Conservation (phyloP, 2,797 vertebrate species). For the Mus spretus region DNA sequence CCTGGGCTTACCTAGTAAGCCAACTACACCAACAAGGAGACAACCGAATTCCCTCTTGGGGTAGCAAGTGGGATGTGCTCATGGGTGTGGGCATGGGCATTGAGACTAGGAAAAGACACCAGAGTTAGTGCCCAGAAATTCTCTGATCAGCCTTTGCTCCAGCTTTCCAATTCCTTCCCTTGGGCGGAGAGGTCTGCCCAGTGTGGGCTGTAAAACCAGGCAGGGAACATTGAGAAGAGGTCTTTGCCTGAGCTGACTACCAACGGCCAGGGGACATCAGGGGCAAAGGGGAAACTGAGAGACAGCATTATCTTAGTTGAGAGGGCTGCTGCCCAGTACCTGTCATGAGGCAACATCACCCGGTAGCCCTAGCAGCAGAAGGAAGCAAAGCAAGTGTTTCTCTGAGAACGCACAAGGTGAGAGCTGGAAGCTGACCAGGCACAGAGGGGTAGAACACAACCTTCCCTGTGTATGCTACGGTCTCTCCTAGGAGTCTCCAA, state of each 20-base stretch:
- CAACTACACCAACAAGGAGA: neutral
- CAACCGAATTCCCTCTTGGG: neutral
- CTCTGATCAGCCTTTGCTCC: neutral
- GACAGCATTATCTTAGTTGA: neutral
- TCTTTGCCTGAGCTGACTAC: constrained; percentile 6
- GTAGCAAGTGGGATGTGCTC: neutral
- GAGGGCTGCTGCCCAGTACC: neutral
- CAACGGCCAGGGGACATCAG: neutral
- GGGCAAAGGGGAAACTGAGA: neutral
- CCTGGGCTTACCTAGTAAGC: neutral
- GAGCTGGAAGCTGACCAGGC: neutral
- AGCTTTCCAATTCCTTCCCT: neutral
- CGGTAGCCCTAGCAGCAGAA: neutral
- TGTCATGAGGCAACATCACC: neutral
- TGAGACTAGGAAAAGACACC: neutral
- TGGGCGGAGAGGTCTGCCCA: neutral
- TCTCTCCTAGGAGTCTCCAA: constrained; percentile 27
- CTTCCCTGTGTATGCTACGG: neutral
- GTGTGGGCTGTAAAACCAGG: neutral
- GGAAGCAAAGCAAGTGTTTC: constrained; percentile 22
- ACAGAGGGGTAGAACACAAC: neutral
- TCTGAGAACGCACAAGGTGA: neutral
- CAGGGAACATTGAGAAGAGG: constrained; percentile 34
- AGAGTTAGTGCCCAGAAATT: neutral
- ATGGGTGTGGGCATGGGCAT: neutral